phyloP scores from a whole-genome alignment of 1,140 invertebrate species.

The Lepidurus couesii region DNA sequence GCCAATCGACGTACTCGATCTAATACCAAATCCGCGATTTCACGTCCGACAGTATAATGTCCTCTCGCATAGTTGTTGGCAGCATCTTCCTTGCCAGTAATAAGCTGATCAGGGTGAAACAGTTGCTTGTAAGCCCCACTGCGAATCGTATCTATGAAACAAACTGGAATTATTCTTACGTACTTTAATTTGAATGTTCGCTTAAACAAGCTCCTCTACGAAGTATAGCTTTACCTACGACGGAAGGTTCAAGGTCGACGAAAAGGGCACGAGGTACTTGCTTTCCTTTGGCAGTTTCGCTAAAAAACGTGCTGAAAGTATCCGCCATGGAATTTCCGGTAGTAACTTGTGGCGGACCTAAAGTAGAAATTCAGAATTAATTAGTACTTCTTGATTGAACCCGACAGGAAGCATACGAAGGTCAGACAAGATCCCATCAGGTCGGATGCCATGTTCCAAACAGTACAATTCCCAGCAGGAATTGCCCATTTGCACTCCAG shows the following conservation, averaged over 20 bases:
- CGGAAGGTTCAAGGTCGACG: constrained; percentile 54
- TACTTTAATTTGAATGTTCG: constrained; percentile 25
- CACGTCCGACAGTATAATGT: constrained; percentile 82
- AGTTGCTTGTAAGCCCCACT: constrained; percentile 50
- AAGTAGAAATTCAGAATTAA: not conserved
- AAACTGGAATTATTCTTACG: not conserved
- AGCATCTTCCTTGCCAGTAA: constrained; percentile 66
- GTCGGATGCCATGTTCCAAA: constrained; percentile 43
- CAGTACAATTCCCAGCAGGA: constrained; percentile 68
- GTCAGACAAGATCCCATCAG: constrained; percentile 32
- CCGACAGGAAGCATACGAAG: constrained; percentile 18
- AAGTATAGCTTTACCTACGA: constrained; percentile 45
- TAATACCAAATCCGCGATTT: constrained; percentile 72
- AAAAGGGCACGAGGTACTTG: constrained; percentile 53
- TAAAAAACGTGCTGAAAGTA: constrained; percentile 53
- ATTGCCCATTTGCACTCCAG: constrained; percentile 72
- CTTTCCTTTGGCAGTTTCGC: constrained; percentile 51
- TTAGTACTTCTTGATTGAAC: not conserved
- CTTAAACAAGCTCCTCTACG: constrained; percentile 9
- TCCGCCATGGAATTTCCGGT: constrained; percentile 24
- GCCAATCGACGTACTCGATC: constrained; percentile 51
- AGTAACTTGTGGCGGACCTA: constrained; percentile 33
- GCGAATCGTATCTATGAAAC: constrained; percentile 47
- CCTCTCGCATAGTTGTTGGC: constrained; percentile 79
- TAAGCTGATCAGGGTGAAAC: constrained; percentile 54